A percentile compares a stretch with the other conserved stretches of the same genome.
phyloP scores from a whole-genome alignment of 2,888 invertebrate species.

The Spilosoma lubricipeda region DNA sequence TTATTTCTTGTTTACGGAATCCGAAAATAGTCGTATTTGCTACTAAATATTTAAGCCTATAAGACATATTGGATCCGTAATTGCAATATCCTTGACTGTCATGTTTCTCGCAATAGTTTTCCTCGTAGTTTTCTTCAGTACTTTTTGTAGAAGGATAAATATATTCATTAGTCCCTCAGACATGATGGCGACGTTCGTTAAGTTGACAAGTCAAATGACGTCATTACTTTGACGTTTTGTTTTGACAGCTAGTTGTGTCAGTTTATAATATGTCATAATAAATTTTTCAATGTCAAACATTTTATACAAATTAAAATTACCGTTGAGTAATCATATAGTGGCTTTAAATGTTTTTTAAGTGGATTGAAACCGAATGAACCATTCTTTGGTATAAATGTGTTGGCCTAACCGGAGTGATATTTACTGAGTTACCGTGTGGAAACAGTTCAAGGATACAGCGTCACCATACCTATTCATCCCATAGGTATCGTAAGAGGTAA shows the following conservation, averaged over 20 bases:
- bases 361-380: too few relatives aligned
- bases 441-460: too few relatives aligned
- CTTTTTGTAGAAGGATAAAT: constrained; percentile 4
- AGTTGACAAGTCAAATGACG: background rate
- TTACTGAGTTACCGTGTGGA: too few relatives aligned
- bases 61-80: constrained; percentile 18
- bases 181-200: background rate
- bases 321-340: too few relatives aligned
- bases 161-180: background rate
- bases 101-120: constrained; percentile 17
- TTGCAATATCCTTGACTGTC: constrained; percentile 21
- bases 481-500: too few relatives aligned
- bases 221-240: background rate
- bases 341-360: too few relatives aligned
- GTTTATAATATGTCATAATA: background rate
- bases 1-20: constrained; percentile 4
- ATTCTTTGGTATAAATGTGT: too few relatives aligned
- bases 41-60: constrained; percentile 13
- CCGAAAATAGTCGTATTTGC: background rate
- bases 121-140: constrained; percentile 8
- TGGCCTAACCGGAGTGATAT: too few relatives aligned
- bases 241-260: background rate
- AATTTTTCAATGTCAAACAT: too few relatives aligned
- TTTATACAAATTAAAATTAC: too few relatives aligned
- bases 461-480: too few relatives aligned